These are phyloP conservation scores for Acyrthosiphon pisum DNA, from an alignment of 1,140 invertebrate species.

Conservation along the genomic window DNA sequence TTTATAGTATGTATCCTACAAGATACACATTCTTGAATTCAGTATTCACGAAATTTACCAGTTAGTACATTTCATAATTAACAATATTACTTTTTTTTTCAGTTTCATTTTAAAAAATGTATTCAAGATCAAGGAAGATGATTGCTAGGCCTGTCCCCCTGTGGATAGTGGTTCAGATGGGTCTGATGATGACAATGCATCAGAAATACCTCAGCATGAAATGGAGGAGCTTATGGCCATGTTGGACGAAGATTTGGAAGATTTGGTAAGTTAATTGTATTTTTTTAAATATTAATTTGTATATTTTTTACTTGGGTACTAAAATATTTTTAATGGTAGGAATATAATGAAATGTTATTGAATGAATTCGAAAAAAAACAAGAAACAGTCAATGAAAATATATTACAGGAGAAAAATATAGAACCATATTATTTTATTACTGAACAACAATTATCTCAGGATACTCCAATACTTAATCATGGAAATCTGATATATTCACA, in stretches of 20 bases:
- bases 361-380: too few species aligned
- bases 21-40: background rate
- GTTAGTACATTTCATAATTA: background rate
- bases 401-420: background rate
- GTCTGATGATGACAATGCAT: background rate
- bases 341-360: background rate
- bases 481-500: background rate
- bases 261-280: background rate
- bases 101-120: background rate
- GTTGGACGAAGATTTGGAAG: background rate
- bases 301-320: background rate
- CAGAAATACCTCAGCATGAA: background rate
- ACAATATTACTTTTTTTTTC: background rate
- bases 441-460: background rate
- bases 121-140: background rate
- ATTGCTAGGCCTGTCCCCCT: background rate
- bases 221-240: background rate
- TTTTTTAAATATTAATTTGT: background rate
- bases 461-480: background rate
- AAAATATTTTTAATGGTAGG: background rate
- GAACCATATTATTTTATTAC: background rate
- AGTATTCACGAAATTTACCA: background rate
- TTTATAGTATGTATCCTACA: background rate
- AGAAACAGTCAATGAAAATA: background rate
- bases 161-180: background rate